These are phyloP conservation scores for Conus ventricosus DNA, from an alignment of 1,140 invertebrate species.

Conservation along the genomic window DNA sequence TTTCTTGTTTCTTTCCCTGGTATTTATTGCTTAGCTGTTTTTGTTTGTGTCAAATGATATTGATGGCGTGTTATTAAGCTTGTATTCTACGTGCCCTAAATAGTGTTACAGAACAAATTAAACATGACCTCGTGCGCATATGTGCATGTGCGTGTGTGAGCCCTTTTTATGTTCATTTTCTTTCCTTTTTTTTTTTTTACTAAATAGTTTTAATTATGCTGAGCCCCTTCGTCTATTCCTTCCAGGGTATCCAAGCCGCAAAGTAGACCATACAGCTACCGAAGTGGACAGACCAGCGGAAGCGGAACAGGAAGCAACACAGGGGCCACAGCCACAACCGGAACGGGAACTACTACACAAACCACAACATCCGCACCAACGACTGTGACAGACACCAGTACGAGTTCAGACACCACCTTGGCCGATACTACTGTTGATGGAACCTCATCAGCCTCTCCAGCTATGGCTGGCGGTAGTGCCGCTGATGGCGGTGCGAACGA, in stretches of 20 bases:
- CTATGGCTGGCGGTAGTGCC: neutral
- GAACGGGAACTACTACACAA: neutral
- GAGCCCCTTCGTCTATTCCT: too few species aligned
- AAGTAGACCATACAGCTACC: neutral
- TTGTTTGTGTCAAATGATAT: too few species aligned
- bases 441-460: neutral
- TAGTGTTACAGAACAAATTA: too few species aligned
- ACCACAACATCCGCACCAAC: neutral
- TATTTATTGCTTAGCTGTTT: too few species aligned
- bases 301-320: neutral
- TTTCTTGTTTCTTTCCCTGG: too few species aligned
- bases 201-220: too few species aligned
- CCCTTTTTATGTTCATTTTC: neutral
- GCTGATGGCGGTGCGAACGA: neutral
- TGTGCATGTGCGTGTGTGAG: neutral
- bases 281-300: too few species aligned
- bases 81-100: too few species aligned
- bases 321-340: neutral
- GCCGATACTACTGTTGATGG: neutral
- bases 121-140: too few species aligned
- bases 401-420: neutral
- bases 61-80: too few species aligned
- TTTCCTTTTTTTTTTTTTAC: too few species aligned
- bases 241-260: neutral
- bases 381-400: neutral